Base-by-base conservation (phyloP, 2,113 vertebrate species). In the Carassius carassius region DNA sequence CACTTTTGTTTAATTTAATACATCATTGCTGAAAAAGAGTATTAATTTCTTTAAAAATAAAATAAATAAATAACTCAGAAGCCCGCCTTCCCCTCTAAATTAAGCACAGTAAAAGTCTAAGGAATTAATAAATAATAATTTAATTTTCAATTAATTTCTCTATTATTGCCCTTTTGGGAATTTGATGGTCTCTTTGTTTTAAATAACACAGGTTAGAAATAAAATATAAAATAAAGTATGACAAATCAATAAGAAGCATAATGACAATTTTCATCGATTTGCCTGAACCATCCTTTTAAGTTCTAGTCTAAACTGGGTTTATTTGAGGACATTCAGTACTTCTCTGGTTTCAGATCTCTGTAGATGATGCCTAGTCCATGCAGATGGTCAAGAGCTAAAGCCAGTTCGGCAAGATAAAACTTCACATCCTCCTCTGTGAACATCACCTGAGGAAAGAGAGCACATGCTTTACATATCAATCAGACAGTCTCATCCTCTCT, bases 371-470 rank as follows among this genome's bases (percentile, higher is more conserved):
- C 96, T 86, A 97, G 93, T 58, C 95, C 76, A 2, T 97, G 96
- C 32, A 97, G 95, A 81, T 96, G 96, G 88, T 96, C 95, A 77
- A 97, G 86, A 0, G 95, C 96, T 92, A 97, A 88, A 82, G 96
- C 96, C 89, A 97, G 92, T 89, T 97, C 95, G 37, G 96, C 96
- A 91, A 97, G 87, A 89, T 97, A 97, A 92, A 96, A 96, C 90
- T 97, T 97, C 87, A 96, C 96, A 35, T 97, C 96, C 86, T 97
- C 96, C 90, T 97, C 96, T 0, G 96, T 97, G 93, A 97, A 97
- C 96, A 97, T 97, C 51, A 97, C 96, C 96, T 97, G 76, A 37
- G 92, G 87, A 75, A 25, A 16, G 7, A 67, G 13, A 25, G 6
- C 1, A 78, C 3, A 82, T 12, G 21, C 35, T 58, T 62, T 6